Percentiles rank a stretch among this genome's conserved stretches.
Conservation (phyloP, 2,888 invertebrate species). For the Temnothorax rugatulus region DNA sequence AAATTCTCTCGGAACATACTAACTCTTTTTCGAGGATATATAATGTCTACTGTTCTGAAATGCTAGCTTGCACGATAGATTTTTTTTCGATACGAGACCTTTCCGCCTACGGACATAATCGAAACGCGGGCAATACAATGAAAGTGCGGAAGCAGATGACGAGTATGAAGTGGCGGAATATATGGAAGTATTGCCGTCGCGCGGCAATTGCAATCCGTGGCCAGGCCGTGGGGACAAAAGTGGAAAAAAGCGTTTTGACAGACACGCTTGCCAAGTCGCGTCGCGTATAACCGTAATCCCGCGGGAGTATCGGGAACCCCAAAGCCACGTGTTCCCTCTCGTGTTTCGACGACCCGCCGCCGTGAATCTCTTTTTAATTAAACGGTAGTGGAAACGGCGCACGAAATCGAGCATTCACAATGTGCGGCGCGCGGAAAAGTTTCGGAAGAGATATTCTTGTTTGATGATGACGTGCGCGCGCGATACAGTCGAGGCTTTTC, state of each 20-base stretch:
- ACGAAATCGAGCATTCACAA: conserved; percentile 56
- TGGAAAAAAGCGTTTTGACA: conserved; percentile 75
- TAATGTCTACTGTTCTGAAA: conserved; percentile 7
- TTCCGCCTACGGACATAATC: conserved; percentile 46
- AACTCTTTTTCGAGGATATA: background rate
- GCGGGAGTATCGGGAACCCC: conserved; percentile 68
- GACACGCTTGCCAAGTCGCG: conserved; percentile 75
- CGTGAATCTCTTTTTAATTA: conserved; percentile 77
- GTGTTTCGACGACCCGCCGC: conserved; percentile 65
- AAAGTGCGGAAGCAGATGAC: conserved; percentile 54
- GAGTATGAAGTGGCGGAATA: conserved; percentile 53
- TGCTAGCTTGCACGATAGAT: background rate
- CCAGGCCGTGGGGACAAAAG: conserved; percentile 70
- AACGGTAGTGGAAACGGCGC: conserved; percentile 64
- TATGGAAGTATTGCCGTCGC: conserved; percentile 58
- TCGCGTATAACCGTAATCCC: conserved; percentile 76
- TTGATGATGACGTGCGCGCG: background rate
- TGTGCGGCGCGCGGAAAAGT: conserved; percentile 41
- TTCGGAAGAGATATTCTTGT: conserved; percentile 26
- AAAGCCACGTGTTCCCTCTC: conserved; percentile 64
- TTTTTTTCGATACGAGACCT: conserved; percentile 40
- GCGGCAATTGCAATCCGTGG: conserved; percentile 69
- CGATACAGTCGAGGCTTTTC: conserved; percentile 8
- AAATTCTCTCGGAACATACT: background rate
- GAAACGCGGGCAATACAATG: conserved; percentile 43